Evolutionary conservation across 2,888 invertebrate genomes (phyloP), one percentile per base, ranked within the genome.

Genomic region (Aethes cnicana): DNA sequence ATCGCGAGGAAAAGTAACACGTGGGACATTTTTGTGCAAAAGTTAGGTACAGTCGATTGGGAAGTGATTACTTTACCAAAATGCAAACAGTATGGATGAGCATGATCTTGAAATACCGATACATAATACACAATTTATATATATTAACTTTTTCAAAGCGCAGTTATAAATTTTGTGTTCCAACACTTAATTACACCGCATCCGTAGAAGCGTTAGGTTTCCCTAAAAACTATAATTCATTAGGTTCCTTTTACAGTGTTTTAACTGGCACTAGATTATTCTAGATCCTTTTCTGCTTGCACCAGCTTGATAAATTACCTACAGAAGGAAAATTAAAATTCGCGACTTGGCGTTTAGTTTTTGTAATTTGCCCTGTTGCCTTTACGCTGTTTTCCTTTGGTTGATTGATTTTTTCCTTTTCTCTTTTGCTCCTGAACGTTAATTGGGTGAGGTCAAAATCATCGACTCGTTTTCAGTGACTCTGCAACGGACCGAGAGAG

Each of bases 1-100:
- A 76, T 77, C 80, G 74, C 73, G 74, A 76, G 79, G 75, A 78
- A 80, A 77, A 76, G 68, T 68, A 68, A 63, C 62, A 58, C 55
- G 64, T 62, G 57, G 58, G 62, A 72, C 77, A 79, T 83, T 80
- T 81, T n/a, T n/a, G n/a, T n/a, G n/a, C n/a, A n/a, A n/a, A n/a
- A n/a, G n/a, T n/a, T n/a, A n/a, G n/a, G n/a, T n/a, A n/a, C n/a
- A n/a, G n/a, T n/a, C n/a, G n/a, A n/a, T n/a, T n/a, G n/a, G n/a
- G n/a, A n/a, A n/a, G n/a, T n/a, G n/a, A n/a, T n/a, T n/a, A n/a
- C n/a, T n/a, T n/a, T n/a, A n/a, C n/a, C n/a, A n/a, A n/a, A n/a
- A n/a, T n/a, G n/a, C n/a, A n/a, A n/a, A n/a, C n/a, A n/a, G n/a
- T n/a, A n/a, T n/a, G n/a, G n/a, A n/a, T n/a, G n/a, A n/a, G n/a